Evolutionary conservation across 1,140 invertebrate genomes (phyloP), one percentile per base, ranked within the genome.

Genomic region (Conus ventricosus): DNA sequence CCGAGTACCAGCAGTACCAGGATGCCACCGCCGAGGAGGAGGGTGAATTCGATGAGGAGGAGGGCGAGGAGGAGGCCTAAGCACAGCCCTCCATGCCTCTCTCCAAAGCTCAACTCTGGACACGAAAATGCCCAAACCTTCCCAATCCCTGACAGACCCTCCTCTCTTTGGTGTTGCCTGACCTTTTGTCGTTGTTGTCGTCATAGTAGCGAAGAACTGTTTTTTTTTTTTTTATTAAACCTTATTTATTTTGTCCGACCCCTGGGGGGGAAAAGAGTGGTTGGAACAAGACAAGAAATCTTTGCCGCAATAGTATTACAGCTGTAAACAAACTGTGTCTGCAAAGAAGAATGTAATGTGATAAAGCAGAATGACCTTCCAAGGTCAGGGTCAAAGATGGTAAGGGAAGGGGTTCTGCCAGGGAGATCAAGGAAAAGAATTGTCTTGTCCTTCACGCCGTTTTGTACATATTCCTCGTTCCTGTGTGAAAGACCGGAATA

Each of bases 1-100:
- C 97, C 89, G 98, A 98, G 94, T 98, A 98, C 95, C 98, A 98
- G 94, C 98, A 98, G 94, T 99, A 99, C 95, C 98, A 98, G 92
- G 97, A 97, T 91, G 97, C 97, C 27, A 97, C 97, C 23, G 97
- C 97, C 57, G 97, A 97, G 92, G 97, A 97, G 89, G 97, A 97
- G 90, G 97, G 96, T 10, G 97, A 97, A 92, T 97, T 97, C 91
- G 97, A 97, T 92, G 97, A 97, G 91, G 97, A 97, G 94, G 96
- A 96, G 97, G 92, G 97, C 97, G 95, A 98, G 98, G 92, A 94
- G 57, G 92, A 97, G 93, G 95, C 90, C 13, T 88, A 88, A 88
- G 39, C 51, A 80, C 5, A 15, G 13, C 55, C 27, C 75, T 80
- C 39, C 15, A 60, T 11, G 0, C 20, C 54, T 4, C 11, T 23